Conservation (phyloP, 2,797 vertebrate genomes). For the Pseudopleuronectes americanus region DNA sequence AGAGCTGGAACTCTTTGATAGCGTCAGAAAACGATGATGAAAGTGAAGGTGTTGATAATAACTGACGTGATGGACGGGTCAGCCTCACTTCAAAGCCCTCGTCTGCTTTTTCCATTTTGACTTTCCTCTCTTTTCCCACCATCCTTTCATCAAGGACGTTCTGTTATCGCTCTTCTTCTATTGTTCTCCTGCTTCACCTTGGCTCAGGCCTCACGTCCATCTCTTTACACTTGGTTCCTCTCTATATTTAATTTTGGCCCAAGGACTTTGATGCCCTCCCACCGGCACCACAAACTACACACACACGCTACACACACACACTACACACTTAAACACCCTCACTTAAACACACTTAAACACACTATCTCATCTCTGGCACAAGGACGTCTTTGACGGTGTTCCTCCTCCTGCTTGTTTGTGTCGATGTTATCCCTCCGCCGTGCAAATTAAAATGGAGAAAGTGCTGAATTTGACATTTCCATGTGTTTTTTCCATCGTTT, state of each 20-base stretch:
- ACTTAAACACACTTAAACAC: background rate
- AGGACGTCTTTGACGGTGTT: background rate
- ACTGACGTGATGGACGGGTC: constrained; percentile 8
- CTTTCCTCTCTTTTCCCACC: background rate
- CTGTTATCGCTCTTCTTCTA: too few relatives aligned
- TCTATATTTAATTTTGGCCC: constrained; percentile 10
- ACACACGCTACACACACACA: too few relatives aligned
- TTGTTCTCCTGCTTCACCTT: background rate
- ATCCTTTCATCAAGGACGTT: constrained; percentile 34
- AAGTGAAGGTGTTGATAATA: constrained; percentile 13
- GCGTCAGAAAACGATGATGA: constrained; percentile 10
- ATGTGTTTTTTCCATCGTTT: background rate
- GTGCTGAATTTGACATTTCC: background rate
- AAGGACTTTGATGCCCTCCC: background rate
- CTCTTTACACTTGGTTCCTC: background rate
- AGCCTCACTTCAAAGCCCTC: constrained; percentile 46
- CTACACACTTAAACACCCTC: background rate
- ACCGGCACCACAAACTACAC: too few relatives aligned
- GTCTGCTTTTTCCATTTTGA: too few relatives aligned
- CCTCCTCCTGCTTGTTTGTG: background rate
- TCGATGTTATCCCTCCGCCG: background rate
- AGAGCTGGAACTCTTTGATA: too few relatives aligned
- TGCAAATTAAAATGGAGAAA: background rate
- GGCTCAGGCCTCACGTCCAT: background rate
- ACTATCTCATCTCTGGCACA: background rate